Conservation (phyloP, 2,113 vertebrate genomes). For the Eonycteris spelaea region DNA sequence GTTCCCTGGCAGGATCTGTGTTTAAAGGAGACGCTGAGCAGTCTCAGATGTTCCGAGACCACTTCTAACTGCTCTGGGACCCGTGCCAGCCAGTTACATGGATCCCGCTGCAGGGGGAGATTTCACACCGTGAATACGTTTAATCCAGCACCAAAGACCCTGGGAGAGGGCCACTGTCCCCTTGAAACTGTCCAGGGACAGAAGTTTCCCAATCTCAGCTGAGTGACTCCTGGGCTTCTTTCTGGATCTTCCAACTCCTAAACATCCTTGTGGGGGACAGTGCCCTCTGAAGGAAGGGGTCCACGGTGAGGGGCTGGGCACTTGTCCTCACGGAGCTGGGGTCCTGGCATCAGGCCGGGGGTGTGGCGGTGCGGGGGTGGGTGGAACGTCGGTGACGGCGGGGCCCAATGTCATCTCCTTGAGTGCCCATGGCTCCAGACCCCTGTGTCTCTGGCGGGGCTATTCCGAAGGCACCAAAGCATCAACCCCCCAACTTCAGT, state of each 20-base stretch:
- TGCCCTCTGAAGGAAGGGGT: neutral
- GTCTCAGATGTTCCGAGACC: rapidly evolving
- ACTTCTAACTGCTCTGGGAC: rapidly evolving
- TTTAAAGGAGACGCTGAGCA: neutral
- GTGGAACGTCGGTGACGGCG: neutral
- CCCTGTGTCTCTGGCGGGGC: rapidly evolving
- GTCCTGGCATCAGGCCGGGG: rapidly evolving
- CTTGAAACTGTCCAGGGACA: neutral
- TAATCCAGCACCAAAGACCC: too few relatives aligned
- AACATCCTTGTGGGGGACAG: too few relatives aligned
- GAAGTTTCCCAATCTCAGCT: rapidly evolving
- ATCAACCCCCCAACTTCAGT: neutral
- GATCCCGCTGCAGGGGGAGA: neutral
- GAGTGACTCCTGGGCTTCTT: too few relatives aligned
- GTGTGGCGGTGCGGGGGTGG: neutral
- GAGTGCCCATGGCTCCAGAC: rapidly evolving
- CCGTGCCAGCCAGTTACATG: rapidly evolving
- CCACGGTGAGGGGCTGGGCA: rapidly evolving
- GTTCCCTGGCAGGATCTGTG: neutral
- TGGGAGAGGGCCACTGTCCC: rapidly evolving
- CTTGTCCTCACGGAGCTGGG: too few relatives aligned
- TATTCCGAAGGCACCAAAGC: rapidly evolving
- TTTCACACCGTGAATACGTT: rapidly evolving
- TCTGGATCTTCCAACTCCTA: neutral
- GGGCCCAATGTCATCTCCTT: rapidly evolving